These are phyloP conservation scores for Macrostomum lignano DNA, from an alignment of 1,140 invertebrate genomes.

Conservation along the genomic window DNA sequence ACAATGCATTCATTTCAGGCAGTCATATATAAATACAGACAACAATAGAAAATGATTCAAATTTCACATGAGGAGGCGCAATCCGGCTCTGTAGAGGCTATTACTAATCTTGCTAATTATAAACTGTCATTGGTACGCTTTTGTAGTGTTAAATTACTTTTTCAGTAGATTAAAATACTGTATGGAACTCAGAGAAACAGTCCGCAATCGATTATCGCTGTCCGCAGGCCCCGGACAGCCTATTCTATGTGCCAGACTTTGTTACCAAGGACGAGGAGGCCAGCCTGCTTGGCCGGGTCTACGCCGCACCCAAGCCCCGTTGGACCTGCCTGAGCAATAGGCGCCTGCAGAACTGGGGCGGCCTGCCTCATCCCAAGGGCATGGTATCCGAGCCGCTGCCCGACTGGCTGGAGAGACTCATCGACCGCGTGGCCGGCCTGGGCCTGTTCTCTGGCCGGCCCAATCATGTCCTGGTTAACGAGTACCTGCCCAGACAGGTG, in stretches of 20 bases:
- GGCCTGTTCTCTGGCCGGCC: constrained; percentile 48
- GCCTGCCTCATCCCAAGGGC: constrained; percentile 59
- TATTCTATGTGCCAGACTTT: constrained; percentile 68
- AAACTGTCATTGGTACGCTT: no score
- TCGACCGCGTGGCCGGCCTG: constrained; percentile 41
- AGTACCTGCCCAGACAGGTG: constrained; percentile 69
- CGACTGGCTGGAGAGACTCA: constrained; percentile 45
- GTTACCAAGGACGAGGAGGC: constrained; percentile 51
- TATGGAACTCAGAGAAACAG: no score
- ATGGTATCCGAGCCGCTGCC: constrained; percentile 74
- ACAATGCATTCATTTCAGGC: no score
- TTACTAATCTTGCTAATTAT: no score
- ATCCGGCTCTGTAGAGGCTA: no score
- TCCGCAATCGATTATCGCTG: no score
- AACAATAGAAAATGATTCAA: no score
- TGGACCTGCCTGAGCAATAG: constrained; percentile 72
- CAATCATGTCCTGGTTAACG: constrained; percentile 84
- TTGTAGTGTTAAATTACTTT: no score
- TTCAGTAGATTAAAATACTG: no score
- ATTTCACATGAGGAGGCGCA: no score
- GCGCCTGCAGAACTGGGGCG: constrained; percentile 79
- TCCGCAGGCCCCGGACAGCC: constrained; percentile 39
- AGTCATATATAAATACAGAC: no score
- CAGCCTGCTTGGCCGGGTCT: constrained; percentile 36
- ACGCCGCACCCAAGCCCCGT: constrained; percentile 58